Evolutionary conservation across 37 sponge, comb jelly and placozoan genomes (phyloP), one percentile per base, ranked within the genome.

Genomic region (Axinella damicornis): DNA sequence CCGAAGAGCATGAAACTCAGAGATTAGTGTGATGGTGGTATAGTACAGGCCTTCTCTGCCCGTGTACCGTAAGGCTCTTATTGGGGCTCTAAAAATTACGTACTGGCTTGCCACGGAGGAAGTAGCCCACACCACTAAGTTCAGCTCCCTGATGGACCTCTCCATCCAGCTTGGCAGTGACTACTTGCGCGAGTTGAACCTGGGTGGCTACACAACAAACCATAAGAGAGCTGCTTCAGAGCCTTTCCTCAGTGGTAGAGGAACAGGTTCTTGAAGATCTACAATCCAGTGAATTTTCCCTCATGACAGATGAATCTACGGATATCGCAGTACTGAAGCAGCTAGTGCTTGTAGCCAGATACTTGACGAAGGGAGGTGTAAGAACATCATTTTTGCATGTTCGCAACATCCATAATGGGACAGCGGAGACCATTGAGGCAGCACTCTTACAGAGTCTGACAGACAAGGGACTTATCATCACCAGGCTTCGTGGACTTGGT

Each of bases 71-170:
- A n/a, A n/a, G n/a, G n/a, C n/a, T n/a, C n/a, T n/a, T n/a, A n/a
- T n/a, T n/a, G n/a, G n/a, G n/a, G n/a, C 79, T 25, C 16, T 79
- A 30, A 64, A 79, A 39, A 71, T 71, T 22, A 73, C 80, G 76
- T 87, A 87, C 39, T 87, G 88, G 88, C 61, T 87, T 72, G 88
- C 88, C 14, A 79, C 73, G 25, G 65, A 80, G 56, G 88, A 87
- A 38, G 65, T 87, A 40, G 74, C 81, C 34, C 64, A 73, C 28
- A 72, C 76, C 28, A 79, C 64, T 16, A 85, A 85, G 78, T 87
- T 74, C 40, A 39, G 38, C 21, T 80, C 88, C 24, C 67, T 87
- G 41, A 40, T 66, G 53, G 66, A 80, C 52, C 64, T 87, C 17
- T 37, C 74, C 37, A 46, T 79, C 36, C 36, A 52, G 1, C 32